Conservation (phyloP, 2,113 vertebrate genomes). For the Gymnorhina tibicen region DNA sequence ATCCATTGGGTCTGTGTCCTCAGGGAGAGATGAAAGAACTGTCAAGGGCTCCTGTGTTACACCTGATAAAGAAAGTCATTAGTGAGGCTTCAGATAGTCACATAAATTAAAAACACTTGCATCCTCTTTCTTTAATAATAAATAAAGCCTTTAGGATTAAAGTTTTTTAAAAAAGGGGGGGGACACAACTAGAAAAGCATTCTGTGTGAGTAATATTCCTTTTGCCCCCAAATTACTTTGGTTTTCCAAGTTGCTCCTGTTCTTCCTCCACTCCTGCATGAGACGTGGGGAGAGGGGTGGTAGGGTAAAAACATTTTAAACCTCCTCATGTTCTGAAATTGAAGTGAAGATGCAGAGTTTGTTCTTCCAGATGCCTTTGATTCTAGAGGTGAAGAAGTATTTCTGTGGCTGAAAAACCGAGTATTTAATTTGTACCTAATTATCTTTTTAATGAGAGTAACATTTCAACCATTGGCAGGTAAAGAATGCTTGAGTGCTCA, state of each 20-base stretch:
- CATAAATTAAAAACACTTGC: constrained; percentile 15
- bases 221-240: not conserved
- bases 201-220: not conserved
- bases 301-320: not conserved
- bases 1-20: not conserved
- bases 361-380: not conserved
- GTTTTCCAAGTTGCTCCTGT: not conserved
- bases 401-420: not conserved
- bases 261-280: not conserved
- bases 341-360: not conserved
- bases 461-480: not conserved
- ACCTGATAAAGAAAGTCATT: constrained; percentile 18
- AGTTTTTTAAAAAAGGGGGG: not conserved
- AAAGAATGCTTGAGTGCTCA: not conserved
- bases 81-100: not conserved
- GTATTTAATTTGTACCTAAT: not conserved
- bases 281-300: not conserved
- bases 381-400: not conserved
- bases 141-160: not conserved
- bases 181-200: not conserved
- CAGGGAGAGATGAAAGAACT: not conserved
- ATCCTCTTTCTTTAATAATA: not conserved
- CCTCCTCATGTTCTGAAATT: not conserved
- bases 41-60: not conserved
- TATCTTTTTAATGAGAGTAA: not conserved